Conservation (phyloP, 2,797 vertebrate genomes). For the Paedocypris micromegethes region DNA sequence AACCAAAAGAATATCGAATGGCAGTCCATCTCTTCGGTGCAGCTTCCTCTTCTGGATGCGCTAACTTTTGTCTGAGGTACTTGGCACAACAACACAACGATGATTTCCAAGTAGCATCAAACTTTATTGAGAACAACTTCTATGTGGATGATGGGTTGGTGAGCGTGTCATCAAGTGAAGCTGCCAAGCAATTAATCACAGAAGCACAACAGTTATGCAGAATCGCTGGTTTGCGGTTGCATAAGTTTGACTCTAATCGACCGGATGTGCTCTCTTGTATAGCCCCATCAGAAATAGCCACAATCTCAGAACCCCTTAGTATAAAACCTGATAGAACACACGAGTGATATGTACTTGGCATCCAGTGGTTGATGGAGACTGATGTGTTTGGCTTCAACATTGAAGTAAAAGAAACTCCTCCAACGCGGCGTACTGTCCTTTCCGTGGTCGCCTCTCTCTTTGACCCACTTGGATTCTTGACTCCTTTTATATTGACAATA, state of each 20-base stretch:
- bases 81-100: slow-evolving; percentile 13
- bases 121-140: slow-evolving; percentile 44
- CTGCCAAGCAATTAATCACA: slow-evolving; percentile 35
- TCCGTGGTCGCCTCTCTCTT: slow-evolving; percentile 29
- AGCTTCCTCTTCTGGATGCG: slow-evolving; percentile 36
- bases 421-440: slow-evolving; percentile 10
- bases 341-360: slow-evolving; percentile 9
- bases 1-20: slow-evolving; percentile 41
- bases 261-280: slow-evolving; percentile 1
- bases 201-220: slow-evolving; percentile 33
- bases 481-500: slow-evolving; percentile 20
- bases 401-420: slow-evolving; percentile 11
- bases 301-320: neutral
- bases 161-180: slow-evolving; percentile 7
- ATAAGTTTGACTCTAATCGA: slow-evolving; percentile 13
- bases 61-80: slow-evolving; percentile 34
- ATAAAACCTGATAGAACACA: slow-evolving; percentile 1
- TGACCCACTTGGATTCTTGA: slow-evolving; percentile 18
- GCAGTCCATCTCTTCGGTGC: slow-evolving; percentile 29
- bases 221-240: slow-evolving; percentile 19
- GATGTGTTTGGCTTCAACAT: slow-evolving; percentile 9
- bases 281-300: slow-evolving; percentile 26
- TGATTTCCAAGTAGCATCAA: neutral
- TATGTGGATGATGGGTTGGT: slow-evolving; percentile 39
- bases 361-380: neutral